phyloP scores from a whole-genome alignment of 2,888 invertebrate genomes.

The Diarsia brunnea region DNA sequence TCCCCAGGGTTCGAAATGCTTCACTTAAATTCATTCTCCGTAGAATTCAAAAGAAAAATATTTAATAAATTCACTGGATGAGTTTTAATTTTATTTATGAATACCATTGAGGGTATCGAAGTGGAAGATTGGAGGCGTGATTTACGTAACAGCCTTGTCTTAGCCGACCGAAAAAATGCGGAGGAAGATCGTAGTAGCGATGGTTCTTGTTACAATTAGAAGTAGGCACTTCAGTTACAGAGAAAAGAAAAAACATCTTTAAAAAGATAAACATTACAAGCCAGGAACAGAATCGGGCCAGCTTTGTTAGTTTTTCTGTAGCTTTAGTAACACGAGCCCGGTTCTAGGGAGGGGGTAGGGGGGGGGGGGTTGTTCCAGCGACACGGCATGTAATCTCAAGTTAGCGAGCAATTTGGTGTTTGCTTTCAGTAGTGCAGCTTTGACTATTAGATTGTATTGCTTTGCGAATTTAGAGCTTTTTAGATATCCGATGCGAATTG shows the following conservation, averaged over 20 bases:
- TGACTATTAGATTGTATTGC: constrained; percentile 77
- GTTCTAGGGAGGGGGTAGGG: constrained; percentile 54
- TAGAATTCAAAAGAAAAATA: constrained; percentile 70
- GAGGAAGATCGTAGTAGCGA: neutral
- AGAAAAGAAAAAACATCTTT: constrained; percentile 49
- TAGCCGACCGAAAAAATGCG: neutral
- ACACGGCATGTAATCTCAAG: constrained; percentile 84
- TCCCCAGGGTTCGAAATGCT: constrained; percentile 71
- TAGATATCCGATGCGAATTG: constrained; percentile 29
- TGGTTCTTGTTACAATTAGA: constrained; percentile 26
- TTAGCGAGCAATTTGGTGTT: constrained; percentile 88
- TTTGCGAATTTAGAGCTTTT: constrained; percentile 66
- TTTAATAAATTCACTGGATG: constrained; percentile 68
- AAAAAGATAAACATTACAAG: constrained; percentile 72
- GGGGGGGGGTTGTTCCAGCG: constrained; percentile 59
- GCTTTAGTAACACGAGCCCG: constrained; percentile 76
- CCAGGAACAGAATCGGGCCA: constrained; percentile 73
- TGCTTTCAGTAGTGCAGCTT: constrained; percentile 83
- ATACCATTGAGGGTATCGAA: constrained; percentile 31
- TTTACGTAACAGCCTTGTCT: constrained; percentile 3
- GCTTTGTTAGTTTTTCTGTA: constrained; percentile 79
- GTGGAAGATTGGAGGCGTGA: constrained; percentile 26
- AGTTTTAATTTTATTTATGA: constrained; percentile 56
- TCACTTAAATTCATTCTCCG: constrained; percentile 74
- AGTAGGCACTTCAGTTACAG: constrained; percentile 12